Conservation (phyloP, 2,888 invertebrate species). For the Heliconius charithonia region DNA sequence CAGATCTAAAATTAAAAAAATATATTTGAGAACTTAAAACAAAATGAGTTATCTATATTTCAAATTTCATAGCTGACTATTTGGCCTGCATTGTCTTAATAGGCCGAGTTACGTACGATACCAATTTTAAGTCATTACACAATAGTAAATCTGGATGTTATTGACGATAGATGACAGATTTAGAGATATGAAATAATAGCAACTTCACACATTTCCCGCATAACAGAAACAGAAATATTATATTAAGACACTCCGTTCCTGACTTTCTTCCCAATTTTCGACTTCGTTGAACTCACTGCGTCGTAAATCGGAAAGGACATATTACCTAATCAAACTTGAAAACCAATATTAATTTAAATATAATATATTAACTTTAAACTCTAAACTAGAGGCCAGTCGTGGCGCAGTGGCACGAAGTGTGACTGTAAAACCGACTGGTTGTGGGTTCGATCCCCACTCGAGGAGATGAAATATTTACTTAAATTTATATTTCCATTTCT, state of each 20-base stretch:
- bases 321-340: no score
- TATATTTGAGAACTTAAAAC: background rate
- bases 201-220: background rate
- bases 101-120: background rate
- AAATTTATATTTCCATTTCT: no score
- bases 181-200: background rate
- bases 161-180: constrained; percentile 3
- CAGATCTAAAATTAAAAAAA: background rate
- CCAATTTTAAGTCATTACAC: constrained; percentile 25
- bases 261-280: background rate
- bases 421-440: no score
- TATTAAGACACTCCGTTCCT: background rate
- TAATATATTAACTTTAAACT: no score
- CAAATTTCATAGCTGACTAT: background rate
- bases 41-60: background rate
- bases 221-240: background rate
- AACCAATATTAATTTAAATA: no score
- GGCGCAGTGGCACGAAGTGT: no score
- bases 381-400: no score
- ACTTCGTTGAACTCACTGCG: background rate
- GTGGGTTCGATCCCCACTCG: no score
- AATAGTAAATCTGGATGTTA: constrained; percentile 37
- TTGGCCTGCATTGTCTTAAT: background rate
- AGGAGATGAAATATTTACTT: no score
- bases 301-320: no score